Base-by-base conservation (phyloP, 2,888 invertebrate species). In the Dryobotodes eremita region DNA sequence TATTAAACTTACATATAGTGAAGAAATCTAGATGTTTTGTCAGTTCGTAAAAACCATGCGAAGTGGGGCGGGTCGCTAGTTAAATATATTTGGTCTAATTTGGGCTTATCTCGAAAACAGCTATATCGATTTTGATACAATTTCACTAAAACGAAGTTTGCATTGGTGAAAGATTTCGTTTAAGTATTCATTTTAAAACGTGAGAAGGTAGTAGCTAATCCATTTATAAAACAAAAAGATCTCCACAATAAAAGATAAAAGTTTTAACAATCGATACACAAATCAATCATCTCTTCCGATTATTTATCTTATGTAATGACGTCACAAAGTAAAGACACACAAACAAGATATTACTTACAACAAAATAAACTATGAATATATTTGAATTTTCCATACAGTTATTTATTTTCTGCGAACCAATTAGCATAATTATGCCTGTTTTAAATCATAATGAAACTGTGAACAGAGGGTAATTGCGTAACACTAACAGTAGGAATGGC, bases 211-310 rank as follows among this genome's bases (percentile, higher is more conserved):
- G 8, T 17, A 23, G 8, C n/a, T 13, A 42, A 77, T 31, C 5
- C 11, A 42, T 53, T 50, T 71, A 15, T 17, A 3, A 42, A 46
- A 15, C 13, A 53, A 64, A 65, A 10, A 64, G 2, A 42, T n/a
- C 70, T 20, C 2, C n/a, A 13, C 13, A n/a, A 79, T 11, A 11
- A 50, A 50, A 31, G 42, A 74, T 50, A 64, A 59, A 48, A 36
- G 8, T 53, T 17, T 64, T 53, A 26, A 11, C 57, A 17, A 46
- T 79, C 36, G 5, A 48, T 20, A 31, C 17, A 26, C 2, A 31
- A 68, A 81, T 81, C 82, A 48, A 76, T 81, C 82, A 77, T 57
- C 2, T n/a, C n/a, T 66, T 55, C 36, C n/a, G 82, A 71, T 71
- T 46, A 57, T 50, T 71, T 71, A 68, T 82, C 68, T 46, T 15